Evolutionary conservation across 2,797 vertebrate species (phyloP).

Genomic region (Sphenodon punctatus): DNA sequence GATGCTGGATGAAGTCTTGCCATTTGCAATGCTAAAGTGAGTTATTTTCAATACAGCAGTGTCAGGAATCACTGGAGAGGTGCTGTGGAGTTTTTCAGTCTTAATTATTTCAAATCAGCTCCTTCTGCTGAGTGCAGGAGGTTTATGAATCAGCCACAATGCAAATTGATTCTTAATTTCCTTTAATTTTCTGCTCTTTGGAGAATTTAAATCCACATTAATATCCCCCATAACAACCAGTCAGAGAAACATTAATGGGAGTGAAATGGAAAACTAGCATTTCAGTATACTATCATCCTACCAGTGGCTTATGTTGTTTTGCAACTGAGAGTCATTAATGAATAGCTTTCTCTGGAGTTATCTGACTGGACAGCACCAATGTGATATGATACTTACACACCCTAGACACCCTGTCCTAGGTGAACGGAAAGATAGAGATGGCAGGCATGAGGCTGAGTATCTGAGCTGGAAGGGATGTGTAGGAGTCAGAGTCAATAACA

Average conservation of each 20-base stretch:
- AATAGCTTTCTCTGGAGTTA: fast-evolving
- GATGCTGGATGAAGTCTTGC: not conserved
- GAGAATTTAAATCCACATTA: constrained; percentile 55
- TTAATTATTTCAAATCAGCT: constrained; percentile 60
- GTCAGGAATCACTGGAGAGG: constrained; percentile 33
- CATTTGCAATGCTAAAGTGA: constrained; percentile 44
- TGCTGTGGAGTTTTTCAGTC: constrained; percentile 60
- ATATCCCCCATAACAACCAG: constrained; percentile 38
- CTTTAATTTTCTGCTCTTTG: constrained; percentile 60
- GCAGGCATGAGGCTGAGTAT: too few relatives aligned
- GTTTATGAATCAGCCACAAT: constrained; percentile 59
- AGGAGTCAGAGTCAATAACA: too few relatives aligned
- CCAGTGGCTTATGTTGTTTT: fast-evolving
- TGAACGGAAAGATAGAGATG: too few relatives aligned
- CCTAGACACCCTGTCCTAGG: too few relatives aligned
- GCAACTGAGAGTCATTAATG: fast-evolving
- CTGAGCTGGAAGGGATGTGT: too few relatives aligned
- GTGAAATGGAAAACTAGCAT: not conserved
- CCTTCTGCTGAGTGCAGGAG: constrained; percentile 50
- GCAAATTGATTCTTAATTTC: constrained; percentile 63
- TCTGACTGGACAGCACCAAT: fast-evolving
- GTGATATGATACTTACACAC: too few relatives aligned
- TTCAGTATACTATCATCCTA: not conserved
- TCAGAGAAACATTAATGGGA: constrained; percentile 26
- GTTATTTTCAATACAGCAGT: not conserved